Conservation (phyloP, 2,888 invertebrate genomes). For the Brachypalpus laphriformis region DNA sequence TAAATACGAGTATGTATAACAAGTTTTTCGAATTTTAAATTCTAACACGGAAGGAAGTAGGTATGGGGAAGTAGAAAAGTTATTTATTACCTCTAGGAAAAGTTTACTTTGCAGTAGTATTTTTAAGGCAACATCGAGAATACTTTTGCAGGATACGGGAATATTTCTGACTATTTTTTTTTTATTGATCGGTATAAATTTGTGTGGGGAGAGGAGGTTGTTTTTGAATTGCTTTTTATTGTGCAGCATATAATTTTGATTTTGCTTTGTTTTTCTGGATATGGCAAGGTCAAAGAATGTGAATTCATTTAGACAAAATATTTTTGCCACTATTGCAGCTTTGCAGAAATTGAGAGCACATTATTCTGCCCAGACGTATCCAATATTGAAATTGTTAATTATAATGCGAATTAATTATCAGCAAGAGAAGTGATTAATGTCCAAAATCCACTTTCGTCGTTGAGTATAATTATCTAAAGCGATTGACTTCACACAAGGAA, state of each 20-base stretch:
- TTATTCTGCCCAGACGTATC: no score
- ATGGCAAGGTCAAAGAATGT: not conserved
- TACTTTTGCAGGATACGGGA: not conserved
- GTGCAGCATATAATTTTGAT: not conserved
- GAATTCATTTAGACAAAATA: not conserved
- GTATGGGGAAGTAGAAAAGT: not conserved
- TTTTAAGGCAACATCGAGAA: not conserved
- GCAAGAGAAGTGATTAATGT: not conserved
- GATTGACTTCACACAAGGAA: conserved; percentile 2
- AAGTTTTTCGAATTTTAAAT: conserved; percentile 48
- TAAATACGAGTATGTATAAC: conserved; percentile 5
- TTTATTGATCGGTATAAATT: not conserved
- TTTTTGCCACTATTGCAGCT: no score
- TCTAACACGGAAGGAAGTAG: conserved; percentile 8
- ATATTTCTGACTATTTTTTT: not conserved
- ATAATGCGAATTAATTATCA: not conserved
- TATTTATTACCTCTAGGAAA: conserved; percentile 23
- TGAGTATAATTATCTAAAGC: not conserved
- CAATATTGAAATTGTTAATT: not conserved
- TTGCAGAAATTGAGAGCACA: no score
- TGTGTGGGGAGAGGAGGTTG: not conserved
- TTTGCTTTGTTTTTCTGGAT: no score
- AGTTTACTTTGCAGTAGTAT: not conserved
- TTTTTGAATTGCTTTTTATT: not conserved
- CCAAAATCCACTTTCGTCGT: not conserved